Percentiles rank a stretch among this genome's conserved stretches.
Evolutionary conservation across 2,888 invertebrate species (phyloP).

Genomic region (Antitype chi): DNA sequence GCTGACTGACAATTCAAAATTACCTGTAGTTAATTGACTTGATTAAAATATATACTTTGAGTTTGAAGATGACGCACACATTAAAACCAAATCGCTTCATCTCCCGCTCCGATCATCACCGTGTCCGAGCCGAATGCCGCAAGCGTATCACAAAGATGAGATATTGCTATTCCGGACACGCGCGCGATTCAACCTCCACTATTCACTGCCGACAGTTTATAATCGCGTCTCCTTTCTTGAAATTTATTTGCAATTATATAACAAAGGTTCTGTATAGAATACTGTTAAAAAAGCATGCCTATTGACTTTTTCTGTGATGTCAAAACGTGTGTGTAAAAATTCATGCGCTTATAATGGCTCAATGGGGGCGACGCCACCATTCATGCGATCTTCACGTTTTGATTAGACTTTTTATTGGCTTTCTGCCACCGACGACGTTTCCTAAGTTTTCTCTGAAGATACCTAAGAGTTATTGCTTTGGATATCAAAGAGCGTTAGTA

Average conservation of each 20-base stretch:
- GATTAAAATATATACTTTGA: no score
- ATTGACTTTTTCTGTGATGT: conserved; percentile 1
- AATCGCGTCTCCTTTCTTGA: conserved; percentile 58
- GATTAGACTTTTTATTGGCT: neutral
- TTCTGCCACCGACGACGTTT: neutral
- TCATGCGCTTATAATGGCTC: neutral
- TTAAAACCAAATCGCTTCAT: neutral
- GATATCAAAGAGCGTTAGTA: no score
- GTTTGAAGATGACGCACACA: no score
- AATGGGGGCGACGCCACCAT: neutral
- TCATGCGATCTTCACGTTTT: neutral
- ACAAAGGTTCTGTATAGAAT: conserved; percentile 26
- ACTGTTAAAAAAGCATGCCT: neutral
- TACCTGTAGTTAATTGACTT: no score
- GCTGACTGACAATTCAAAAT: no score
- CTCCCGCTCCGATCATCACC: conserved; percentile 69
- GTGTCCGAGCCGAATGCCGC: conserved; percentile 41
- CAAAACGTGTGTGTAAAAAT: conserved; percentile 31
- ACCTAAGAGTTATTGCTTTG: neutral
- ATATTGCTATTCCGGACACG: conserved; percentile 82
- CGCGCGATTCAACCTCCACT: conserved; percentile 72
- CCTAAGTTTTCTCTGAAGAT: neutral
- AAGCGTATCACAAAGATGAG: conserved; percentile 75
- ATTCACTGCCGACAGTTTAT: conserved; percentile 67
- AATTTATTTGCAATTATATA: conserved; percentile 52